phyloP scores from a whole-genome alignment of 2,888 invertebrate species.

The Glomeris marginata region DNA sequence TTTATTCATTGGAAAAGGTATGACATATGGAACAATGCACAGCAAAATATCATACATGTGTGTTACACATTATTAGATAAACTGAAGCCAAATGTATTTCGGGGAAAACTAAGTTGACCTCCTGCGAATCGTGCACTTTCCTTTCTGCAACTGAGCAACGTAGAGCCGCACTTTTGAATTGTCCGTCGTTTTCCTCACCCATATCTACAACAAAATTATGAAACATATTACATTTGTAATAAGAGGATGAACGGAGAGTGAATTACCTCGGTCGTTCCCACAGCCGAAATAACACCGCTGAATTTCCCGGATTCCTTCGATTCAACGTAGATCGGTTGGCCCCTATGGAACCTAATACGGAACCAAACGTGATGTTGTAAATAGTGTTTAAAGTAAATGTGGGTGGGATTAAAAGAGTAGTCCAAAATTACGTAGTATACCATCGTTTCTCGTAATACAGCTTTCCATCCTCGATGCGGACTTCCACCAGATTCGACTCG shows the following conservation, averaged over 20 bases:
- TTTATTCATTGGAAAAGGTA: too few relatives aligned
- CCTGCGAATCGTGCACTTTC: constrained; percentile 57
- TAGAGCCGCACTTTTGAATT: constrained; percentile 68
- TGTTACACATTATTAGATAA: too few relatives aligned
- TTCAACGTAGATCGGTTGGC: constrained; percentile 82
- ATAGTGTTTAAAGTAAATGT: too few relatives aligned
- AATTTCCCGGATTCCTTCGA: constrained; percentile 71
- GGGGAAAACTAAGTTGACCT: constrained; percentile 4
- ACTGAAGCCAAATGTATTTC: too few relatives aligned
- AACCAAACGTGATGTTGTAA: too few relatives aligned
- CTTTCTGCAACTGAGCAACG: constrained; percentile 66
- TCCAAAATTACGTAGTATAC: too few relatives aligned
- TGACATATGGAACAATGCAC: too few relatives aligned
- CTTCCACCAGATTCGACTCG: constrained; percentile 37
- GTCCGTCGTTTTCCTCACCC: constrained; percentile 70
- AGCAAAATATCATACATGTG: too few relatives aligned
- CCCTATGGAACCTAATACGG: constrained; percentile 77
- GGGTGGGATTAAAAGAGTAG: too few relatives aligned
- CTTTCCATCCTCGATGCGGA: constrained; percentile 87
- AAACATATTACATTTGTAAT: not conserved
- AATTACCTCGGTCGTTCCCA: constrained; percentile 73
- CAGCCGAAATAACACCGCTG: constrained; percentile 77
- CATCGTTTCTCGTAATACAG: constrained; percentile 82
- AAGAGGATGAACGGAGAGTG: not conserved
- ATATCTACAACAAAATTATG: constrained; percentile 44